These are phyloP conservation scores for Myotis lucifugus DNA, from an alignment of 2,113 vertebrate genomes.

Conservation along the genomic window DNA sequence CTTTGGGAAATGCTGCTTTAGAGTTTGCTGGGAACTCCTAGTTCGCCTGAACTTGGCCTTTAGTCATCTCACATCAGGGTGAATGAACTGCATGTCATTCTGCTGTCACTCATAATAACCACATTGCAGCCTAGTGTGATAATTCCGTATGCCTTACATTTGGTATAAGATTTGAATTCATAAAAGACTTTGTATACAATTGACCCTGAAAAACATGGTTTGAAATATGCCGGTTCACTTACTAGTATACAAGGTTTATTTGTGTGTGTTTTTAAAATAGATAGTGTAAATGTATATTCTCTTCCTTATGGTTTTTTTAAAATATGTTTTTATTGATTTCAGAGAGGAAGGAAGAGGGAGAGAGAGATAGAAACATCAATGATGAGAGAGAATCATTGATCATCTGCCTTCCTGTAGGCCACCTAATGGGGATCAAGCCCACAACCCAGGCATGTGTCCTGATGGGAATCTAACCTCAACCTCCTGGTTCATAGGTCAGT, in stretches of 20 bases:
- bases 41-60: not conserved
- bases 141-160: not conserved
- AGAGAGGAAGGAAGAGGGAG: no score
- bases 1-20: not conserved
- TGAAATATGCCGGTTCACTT: not conserved
- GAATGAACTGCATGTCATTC: not conserved
- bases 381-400: no score
- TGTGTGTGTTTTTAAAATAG: not conserved
- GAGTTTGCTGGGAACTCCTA: not conserved
- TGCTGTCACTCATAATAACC: not conserved
- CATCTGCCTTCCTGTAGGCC: no score
- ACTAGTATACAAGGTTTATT: no score
- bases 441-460: no score
- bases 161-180: not conserved
- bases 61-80: not conserved
- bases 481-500: no score
- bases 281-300: not conserved
- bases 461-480: no score
- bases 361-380: no score
- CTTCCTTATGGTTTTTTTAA: not conserved
- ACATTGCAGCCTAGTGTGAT: not conserved
- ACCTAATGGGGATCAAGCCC: no score
- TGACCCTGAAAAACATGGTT: not conserved
- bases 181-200: not conserved
- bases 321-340: no score